A percentile compares a stretch with the other conserved stretches of the same genome.
Conservation (phyloP, 2,888 invertebrate species). For the Oxycera nigricornis region DNA sequence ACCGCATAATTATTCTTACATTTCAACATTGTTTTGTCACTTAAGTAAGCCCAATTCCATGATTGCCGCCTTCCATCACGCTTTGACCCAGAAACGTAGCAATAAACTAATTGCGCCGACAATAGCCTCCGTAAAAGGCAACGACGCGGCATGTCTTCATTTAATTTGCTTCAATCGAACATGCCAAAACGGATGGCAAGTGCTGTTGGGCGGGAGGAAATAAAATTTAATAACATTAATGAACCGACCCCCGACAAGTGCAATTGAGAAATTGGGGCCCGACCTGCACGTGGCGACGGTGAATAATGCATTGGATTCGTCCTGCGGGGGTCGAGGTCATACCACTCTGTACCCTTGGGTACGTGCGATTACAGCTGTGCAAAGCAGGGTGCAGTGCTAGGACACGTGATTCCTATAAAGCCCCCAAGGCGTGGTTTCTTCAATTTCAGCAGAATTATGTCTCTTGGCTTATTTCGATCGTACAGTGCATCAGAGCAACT, state of each 20-base stretch:
- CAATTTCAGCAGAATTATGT: no score
- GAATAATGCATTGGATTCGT: constrained; percentile 32
- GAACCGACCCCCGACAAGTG: constrained; percentile 15
- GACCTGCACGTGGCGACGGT: constrained; percentile 28
- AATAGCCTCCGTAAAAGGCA: neutral
- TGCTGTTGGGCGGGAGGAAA: constrained; percentile 4
- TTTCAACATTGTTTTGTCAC: no score
- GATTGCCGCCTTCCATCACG: no score
- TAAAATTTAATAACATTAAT: constrained; percentile 40
- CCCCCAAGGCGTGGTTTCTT: neutral
- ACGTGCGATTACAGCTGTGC: constrained; percentile 13
- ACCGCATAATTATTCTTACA: no score
- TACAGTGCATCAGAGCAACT: no score
- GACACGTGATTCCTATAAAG: constrained; percentile 35
- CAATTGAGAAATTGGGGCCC: neutral
- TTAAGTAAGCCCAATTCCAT: no score
- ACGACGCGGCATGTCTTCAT: constrained; percentile 19
- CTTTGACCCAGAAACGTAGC: neutral
- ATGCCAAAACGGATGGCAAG: neutral
- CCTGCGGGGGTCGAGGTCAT: constrained; percentile 21
- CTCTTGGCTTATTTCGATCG: no score
- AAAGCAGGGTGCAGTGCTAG: constrained; percentile 9
- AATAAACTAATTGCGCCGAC: constrained; percentile 17
- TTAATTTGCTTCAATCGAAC: constrained; percentile 6
- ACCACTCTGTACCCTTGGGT: neutral